Evolutionary conservation across 35 echinoderm and acorn worm genomes (phyloP), one percentile per base, ranked within the genome.

Genomic region (Diadema setosum): DNA sequence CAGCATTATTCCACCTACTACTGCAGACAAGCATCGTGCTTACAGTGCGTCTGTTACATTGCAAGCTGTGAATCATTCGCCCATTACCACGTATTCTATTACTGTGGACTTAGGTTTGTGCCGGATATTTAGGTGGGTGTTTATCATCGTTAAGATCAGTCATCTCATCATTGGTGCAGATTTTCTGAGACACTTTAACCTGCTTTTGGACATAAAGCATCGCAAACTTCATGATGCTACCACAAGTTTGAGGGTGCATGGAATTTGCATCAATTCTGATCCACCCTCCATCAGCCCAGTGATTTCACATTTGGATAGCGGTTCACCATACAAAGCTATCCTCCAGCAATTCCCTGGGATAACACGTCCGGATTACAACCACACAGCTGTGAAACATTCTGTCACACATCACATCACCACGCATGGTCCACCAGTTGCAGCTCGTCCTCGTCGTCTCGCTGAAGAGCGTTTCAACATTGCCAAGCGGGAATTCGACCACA

Each of bases 401-500:
- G n/a, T n/a, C n/a, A n/a, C n/a, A n/a, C n/a, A n/a, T n/a, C n/a
- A n/a, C n/a, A n/a, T n/a, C n/a, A n/a, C n/a, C n/a, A n/a, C n/a
- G n/a, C n/a, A n/a, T n/a, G n/a, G n/a, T n/a, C n/a, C n/a, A n/a
- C n/a, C n/a, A n/a, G n/a, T n/a, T n/a, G n/a, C n/a, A n/a, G n/a
- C n/a, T n/a, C n/a, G n/a, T n/a, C n/a, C n/a, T n/a, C n/a, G n/a
- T n/a, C n/a, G n/a, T 87, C 37, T 91, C 1, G 58, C 82, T 26
- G 29, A 42, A 3, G 87, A 58, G 16, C 56, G 60, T 31, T 12
- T 83, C 2, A 31, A 33, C 23, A 40, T 43, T 0, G 87, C 87
- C 0, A 83, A 43, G 20, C 42, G 27, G 1, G 76, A 90, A 15
- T 82, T 90, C 41, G 56, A 90, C 1, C 75, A 83, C 18, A 89